phyloP scores from a whole-genome alignment of 2,113 vertebrate genomes.

The Trichomycterus rosablanca region DNA sequence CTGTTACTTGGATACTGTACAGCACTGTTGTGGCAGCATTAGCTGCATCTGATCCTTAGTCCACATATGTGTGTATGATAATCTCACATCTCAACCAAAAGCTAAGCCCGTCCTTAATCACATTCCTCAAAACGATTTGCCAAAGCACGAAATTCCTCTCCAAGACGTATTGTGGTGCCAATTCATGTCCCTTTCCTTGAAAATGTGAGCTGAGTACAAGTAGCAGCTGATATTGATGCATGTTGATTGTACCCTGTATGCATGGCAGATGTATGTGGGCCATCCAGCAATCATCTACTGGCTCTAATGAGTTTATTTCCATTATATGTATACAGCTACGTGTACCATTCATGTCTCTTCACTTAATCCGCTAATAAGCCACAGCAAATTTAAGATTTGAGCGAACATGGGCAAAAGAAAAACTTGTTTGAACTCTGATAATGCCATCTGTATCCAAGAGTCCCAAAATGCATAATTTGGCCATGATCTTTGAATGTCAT shows the following conservation, averaged over 20 bases:
- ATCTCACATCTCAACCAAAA: background rate
- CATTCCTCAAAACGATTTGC: background rate
- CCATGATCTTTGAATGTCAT: too few relatives aligned
- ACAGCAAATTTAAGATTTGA: too few relatives aligned
- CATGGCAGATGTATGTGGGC: conserved; percentile 53
- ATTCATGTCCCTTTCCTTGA: conserved; percentile 3
- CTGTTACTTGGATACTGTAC: background rate
- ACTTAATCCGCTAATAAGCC: background rate
- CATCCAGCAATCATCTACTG: conserved; percentile 26
- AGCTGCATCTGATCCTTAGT: too few relatives aligned
- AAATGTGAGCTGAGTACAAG: conserved; percentile 24
- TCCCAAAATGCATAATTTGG: too few relatives aligned
- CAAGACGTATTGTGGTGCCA: conserved; percentile 40
- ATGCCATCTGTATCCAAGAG: too few relatives aligned
- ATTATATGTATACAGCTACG: background rate
- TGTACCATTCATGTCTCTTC: background rate
- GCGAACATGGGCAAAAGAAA: too few relatives aligned
- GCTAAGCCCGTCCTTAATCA: background rate
- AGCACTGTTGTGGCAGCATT: background rate
- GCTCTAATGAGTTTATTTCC: too few relatives aligned
- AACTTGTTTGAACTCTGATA: too few relatives aligned
- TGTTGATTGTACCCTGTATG: conserved; percentile 60
- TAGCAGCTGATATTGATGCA: conserved; percentile 54
- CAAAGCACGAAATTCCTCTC: conserved; percentile 39
- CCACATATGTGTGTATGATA: too few relatives aligned